phyloP scores from a whole-genome alignment of 2,113 vertebrate species.

The Callorhinus ursinus region DNA sequence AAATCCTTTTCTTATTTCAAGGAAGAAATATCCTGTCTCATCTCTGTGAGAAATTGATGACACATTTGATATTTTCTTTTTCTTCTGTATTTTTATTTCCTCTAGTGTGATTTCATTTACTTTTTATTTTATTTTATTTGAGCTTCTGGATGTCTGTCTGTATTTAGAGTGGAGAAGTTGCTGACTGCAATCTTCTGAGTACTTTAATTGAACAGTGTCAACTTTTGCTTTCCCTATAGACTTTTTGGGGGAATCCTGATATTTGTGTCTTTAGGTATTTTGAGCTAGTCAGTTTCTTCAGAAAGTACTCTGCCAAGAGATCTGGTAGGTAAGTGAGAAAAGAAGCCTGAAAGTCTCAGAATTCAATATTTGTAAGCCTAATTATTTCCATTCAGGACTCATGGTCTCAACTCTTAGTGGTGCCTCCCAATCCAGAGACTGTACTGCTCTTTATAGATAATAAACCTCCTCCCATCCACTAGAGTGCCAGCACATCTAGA shows the following conservation, averaged over 20 bases:
- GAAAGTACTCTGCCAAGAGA: not conserved
- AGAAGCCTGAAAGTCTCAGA: not conserved
- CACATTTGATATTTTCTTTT: not conserved
- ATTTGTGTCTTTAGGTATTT: not conserved
- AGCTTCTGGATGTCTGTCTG: fast-evolving
- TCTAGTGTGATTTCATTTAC: not conserved
- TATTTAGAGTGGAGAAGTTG: not conserved
- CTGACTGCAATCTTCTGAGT: not conserved
- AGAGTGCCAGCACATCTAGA: not conserved
- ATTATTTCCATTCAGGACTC: not conserved
- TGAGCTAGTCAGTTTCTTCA: not conserved
- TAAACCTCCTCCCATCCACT: not conserved
- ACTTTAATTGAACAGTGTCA: not conserved
- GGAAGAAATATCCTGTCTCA: not conserved
- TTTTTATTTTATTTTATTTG: not conserved
- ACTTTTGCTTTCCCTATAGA: not conserved
- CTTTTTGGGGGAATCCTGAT: not conserved
- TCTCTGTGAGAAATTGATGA: not conserved
- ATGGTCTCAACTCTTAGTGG: not conserved
- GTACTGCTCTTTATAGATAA: not conserved
- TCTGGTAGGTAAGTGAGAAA: not conserved
- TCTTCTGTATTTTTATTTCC: not conserved
- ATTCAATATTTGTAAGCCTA: not conserved
- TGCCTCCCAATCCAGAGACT: not conserved
- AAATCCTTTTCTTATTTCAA: not conserved